These are phyloP conservation scores for Anastrepha ludens DNA, from an alignment of 1,140 invertebrate species.

Conservation along the genomic window DNA sequence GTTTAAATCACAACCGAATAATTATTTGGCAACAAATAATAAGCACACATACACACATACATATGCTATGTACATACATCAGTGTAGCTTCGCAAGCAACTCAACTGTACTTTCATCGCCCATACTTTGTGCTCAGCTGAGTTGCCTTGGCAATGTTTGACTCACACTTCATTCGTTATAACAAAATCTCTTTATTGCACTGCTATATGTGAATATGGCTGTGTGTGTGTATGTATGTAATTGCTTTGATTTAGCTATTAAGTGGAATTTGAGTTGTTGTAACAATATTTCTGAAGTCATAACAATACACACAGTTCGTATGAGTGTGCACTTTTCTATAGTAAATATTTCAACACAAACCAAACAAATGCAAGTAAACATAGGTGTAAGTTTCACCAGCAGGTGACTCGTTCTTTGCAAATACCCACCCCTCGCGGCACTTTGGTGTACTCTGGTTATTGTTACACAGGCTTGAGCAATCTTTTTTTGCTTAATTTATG, in stretches of 20 bases:
- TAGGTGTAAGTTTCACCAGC: not conserved
- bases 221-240: too few relatives aligned
- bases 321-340: not conserved
- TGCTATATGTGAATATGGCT: too few relatives aligned
- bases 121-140: too few relatives aligned
- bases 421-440: not conserved
- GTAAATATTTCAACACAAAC: conserved; percentile 25
- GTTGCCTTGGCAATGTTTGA: too few relatives aligned
- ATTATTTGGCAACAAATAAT: too few relatives aligned
- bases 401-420: not conserved
- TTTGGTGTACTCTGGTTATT: not conserved
- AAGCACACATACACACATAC: too few relatives aligned
- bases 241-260: not conserved
- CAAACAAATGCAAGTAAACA: not conserved
- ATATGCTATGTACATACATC: too few relatives aligned
- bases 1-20: not conserved
- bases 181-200: too few relatives aligned
- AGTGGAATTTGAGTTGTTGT: conserved; percentile 6
- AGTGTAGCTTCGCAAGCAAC: not conserved
- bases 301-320: not conserved
- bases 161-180: too few relatives aligned
- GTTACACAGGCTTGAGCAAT: not conserved
- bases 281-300: not conserved
- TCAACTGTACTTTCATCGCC: not conserved
- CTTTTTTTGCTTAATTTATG: not conserved